phyloP scores from a whole-genome alignment of 2,797 vertebrate species.

The Acipenser ruthenus region DNA sequence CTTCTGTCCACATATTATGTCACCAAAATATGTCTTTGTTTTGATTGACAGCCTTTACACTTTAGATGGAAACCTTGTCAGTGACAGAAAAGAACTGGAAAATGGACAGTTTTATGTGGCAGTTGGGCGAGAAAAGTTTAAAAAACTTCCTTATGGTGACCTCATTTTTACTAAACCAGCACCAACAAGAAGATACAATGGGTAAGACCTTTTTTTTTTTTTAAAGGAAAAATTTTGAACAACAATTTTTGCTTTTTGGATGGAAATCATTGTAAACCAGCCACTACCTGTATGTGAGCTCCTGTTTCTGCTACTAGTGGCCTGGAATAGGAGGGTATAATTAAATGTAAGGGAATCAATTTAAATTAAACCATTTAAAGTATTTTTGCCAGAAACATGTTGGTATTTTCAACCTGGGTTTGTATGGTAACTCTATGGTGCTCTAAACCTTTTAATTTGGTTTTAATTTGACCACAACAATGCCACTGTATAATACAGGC shows the following conservation, averaged over 20 bases:
- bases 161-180: constrained; percentile 73
- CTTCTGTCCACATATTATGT: not conserved
- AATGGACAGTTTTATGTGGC: constrained; percentile 89
- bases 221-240: not conserved
- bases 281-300: too few relatives aligned
- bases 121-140: constrained; percentile 87
- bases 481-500: too few relatives aligned
- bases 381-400: too few relatives aligned
- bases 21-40: constrained; percentile 2
- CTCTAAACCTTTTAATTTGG: too few relatives aligned
- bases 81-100: constrained; percentile 75
- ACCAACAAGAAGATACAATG: constrained; percentile 58
- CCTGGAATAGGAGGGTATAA: too few relatives aligned
- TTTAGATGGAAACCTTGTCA: constrained; percentile 73
- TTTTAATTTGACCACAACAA: too few relatives aligned
- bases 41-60: constrained; percentile 71
- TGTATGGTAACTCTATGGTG: too few relatives aligned
- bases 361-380: too few relatives aligned
- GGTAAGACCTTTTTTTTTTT: constrained; percentile 54
- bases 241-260: not conserved
- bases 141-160: constrained; percentile 78
- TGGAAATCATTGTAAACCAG: not conserved
- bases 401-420: too few relatives aligned
- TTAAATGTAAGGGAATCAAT: too few relatives aligned
- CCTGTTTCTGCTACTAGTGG: too few relatives aligned